Conservation (phyloP, 2,797 vertebrate genomes). For the Trematomus bernacchii region DNA sequence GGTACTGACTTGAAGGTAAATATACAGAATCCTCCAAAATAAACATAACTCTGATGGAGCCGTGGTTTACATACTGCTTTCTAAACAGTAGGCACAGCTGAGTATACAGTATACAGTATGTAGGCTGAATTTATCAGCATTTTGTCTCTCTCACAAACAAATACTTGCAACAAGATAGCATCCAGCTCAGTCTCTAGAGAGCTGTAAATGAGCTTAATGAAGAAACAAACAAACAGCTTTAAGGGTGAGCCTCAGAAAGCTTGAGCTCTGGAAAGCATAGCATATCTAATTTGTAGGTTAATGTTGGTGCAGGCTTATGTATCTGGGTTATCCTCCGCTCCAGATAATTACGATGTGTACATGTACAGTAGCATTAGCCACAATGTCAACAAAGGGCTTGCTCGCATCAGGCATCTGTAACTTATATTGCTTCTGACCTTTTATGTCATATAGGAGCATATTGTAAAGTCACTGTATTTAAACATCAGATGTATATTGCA, state of each 20-base stretch:
- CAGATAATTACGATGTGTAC: constrained; percentile 67
- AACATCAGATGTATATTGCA: constrained; percentile 3
- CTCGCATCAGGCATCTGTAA: constrained; percentile 53
- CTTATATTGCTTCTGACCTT: constrained; percentile 54
- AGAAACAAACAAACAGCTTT: constrained; percentile 79
- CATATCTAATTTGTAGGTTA: constrained; percentile 82
- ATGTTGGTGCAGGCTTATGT: constrained; percentile 68
- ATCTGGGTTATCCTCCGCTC: constrained; percentile 75
- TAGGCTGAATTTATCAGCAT: constrained; percentile 35
- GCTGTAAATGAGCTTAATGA: constrained; percentile 79
- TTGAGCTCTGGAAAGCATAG: constrained; percentile 64
- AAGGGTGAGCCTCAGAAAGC: constrained; percentile 66
- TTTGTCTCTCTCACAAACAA: constrained; percentile 59
- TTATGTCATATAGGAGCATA: constrained; percentile 19
- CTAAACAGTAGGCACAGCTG: constrained; percentile 3
- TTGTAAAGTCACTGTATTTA: constrained; percentile 31
- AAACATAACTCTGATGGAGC: background rate
- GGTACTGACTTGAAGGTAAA: background rate
- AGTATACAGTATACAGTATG: background rate
- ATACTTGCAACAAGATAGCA: constrained; percentile 53
- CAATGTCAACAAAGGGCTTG: constrained; percentile 55
- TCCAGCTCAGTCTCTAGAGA: constrained; percentile 71
- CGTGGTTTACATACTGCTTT: constrained; percentile 14
- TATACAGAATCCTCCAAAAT: constrained; percentile 2
- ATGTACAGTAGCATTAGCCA: constrained; percentile 40